Base-by-base conservation (phyloP, 1,140 invertebrate genomes). In the Drosophila trapezifrons region DNA sequence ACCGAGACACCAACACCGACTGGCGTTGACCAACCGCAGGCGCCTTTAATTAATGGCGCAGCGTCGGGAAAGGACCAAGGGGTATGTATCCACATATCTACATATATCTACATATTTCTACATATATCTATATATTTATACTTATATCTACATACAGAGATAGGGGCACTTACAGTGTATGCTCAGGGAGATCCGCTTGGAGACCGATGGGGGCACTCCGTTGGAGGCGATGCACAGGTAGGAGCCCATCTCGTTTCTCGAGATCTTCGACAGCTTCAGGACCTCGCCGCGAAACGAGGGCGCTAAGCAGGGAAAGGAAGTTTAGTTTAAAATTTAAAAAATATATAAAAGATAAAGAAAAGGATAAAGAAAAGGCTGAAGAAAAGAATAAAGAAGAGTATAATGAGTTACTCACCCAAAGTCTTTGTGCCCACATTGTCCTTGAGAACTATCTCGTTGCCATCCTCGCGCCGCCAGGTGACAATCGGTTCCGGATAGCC, bases 201-300 rank as follows among this genome's bases (percentile, higher is more conserved):
- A 96, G 80, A 97, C 95, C 46, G 96, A 94, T 22, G 96, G 96
- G 29, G 96, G 96, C 15, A 96, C 94, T 37, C 95, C 95, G 75
- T 97, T 97, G 76, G 94, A 95, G n/a, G 96, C 96, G 46, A 97
- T 97, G 92, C 96, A 97, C 49, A 97, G 93, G 92, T 97, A 97
- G 58, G 96, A 95, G n/a, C 96, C 96, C 97, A 98, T 98, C 91
- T 98, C 96, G 56, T 95, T 95, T 56, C 97, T 93, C 62, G 95
- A 96, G 79, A 98, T 96, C 93, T 97, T 97, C 46, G 94, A 94
- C 70, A 98, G 93, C 74, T 95, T 95, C 60, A 98, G 92, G 13
- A 96, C 94, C 82, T 97, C 95, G 42, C 96, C 96, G 73, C 95
- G 93, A 69, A 93, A 94, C 10, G 94, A 92, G 18, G 93, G 91